Base-by-base conservation (phyloP, 2,113 vertebrate genomes). In the Benitochromis conjunctus region DNA sequence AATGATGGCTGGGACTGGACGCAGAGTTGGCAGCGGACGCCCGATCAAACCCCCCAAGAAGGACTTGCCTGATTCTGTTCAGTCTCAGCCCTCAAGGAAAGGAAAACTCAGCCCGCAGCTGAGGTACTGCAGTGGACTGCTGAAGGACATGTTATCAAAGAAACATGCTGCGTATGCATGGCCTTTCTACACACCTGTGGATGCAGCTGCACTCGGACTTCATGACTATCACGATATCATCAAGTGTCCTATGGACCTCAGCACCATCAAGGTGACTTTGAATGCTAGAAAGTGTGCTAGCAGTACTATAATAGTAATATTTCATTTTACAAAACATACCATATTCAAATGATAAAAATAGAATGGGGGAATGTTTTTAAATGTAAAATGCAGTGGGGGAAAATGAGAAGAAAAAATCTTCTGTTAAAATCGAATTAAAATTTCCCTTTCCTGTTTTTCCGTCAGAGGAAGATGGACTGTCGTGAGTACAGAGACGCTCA, bases 221-320 rank as follows among this genome's bases (percentile, higher is more conserved):
- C 98, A 98, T 5, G 98, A 99, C 91, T 99, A 99, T 88, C 97
- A 99, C 2, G 98, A 99, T 62, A 98, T 99, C 94, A 99, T 99
- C 94, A 99, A 99, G 88, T 97, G 97, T 92, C 98, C 98, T 86
- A 99, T 99, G 98, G 98, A 99, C 93, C 97, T 99, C 95, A 97
- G 97, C 96, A 98, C 97, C 94, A 97, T 99, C 87, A 97, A 96
- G 96, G 96, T 97, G 79, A 84, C 29, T 31, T 7, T 8, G 2
- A 41, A 16, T 54, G 1, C 1, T 2, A 2, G 6, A 66, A 60
- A 57, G 13, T 76, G 19, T 51, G 46, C 19, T 38, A 1, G 9
- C 14, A 29, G 5, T 55, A 13, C 51, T 81, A 6, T 76, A 51
- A 66, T 0, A 66, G 62, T 41, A 66, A 9, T 41, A 0, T 41